Evolutionary conservation across 2,113 vertebrate genomes (phyloP).

Genomic region (Paraplagusia blochii): DNA sequence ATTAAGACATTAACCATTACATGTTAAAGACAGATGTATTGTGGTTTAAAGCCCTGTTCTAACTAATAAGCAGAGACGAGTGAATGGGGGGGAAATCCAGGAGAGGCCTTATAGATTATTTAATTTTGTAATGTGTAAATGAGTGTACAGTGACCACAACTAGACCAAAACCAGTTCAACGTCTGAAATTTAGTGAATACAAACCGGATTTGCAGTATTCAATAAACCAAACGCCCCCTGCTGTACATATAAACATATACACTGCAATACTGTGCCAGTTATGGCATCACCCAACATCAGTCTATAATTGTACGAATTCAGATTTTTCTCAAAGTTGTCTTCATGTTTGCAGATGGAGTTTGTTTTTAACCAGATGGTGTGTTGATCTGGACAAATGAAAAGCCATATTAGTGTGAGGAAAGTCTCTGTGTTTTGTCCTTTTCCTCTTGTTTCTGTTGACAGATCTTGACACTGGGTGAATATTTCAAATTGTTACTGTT

Average conservation of each 20-base stretch:
- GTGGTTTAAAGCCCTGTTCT: background rate
- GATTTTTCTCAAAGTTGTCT: slow-evolving; percentile 3
- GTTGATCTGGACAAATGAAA: slow-evolving; percentile 23
- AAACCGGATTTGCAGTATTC: too few relatives aligned
- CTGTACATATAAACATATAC: too few relatives aligned
- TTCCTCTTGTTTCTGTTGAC: slow-evolving; percentile 12
- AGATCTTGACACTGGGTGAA: background rate
- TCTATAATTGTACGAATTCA: background rate
- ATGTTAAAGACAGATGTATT: slow-evolving; percentile 1
- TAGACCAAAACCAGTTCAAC: background rate
- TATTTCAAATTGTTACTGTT: too few relatives aligned
- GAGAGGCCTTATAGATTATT: slow-evolving; percentile 3
- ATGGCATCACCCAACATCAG: too few relatives aligned
- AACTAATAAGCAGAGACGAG: background rate
- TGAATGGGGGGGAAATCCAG: background rate
- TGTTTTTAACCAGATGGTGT: slow-evolving; percentile 14
- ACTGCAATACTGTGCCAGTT: too few relatives aligned
- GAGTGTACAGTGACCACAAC: background rate
- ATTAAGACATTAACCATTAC: background rate
- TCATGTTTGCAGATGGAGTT: background rate
- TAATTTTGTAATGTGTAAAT: background rate
- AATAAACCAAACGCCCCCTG: too few relatives aligned
- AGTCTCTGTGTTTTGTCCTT: slow-evolving; percentile 15
- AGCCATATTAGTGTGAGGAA: slow-evolving; percentile 43
- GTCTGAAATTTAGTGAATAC: too few relatives aligned